A percentile compares a stretch with the other conserved stretches of the same genome.
These are phyloP conservation scores for Drosophila orosa DNA, from an alignment of 1,140 invertebrate species.

Conservation along the genomic window DNA sequence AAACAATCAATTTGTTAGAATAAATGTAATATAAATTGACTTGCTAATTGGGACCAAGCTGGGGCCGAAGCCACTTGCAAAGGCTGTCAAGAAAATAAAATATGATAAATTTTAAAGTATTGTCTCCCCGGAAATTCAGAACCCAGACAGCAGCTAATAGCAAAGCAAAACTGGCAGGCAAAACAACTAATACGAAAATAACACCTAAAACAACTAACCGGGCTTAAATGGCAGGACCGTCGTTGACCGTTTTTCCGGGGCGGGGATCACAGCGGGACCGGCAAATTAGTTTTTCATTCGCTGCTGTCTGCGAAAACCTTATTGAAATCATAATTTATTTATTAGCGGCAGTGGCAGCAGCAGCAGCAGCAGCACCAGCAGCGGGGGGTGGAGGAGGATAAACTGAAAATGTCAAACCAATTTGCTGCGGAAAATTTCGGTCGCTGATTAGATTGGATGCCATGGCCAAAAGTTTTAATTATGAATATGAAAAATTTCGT, in stretches of 20 bases:
- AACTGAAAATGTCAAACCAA: constrained; percentile 68
- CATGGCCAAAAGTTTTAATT: constrained; percentile 72
- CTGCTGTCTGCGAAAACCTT: constrained; percentile 49
- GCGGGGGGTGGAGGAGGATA: constrained; percentile 22
- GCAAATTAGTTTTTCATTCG: constrained; percentile 58
- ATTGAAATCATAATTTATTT: constrained; percentile 80
- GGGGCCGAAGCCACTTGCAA: background rate
- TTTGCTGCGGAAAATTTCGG: constrained; percentile 61
- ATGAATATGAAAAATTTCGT: constrained; percentile 63
- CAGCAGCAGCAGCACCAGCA: background rate
- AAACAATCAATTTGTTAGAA: no score
- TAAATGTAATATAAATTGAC: background rate
- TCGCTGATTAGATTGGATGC: constrained; percentile 68
- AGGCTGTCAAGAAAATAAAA: constrained; percentile 5
- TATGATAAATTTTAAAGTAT: constrained; percentile 5
- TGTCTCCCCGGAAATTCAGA: constrained; percentile 12
- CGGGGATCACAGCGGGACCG: background rate
- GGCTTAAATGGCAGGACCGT: constrained; percentile 3
- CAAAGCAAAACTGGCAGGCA: background rate
- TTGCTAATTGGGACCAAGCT: background rate
- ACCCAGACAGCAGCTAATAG: constrained; percentile 4
- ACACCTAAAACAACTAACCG: constrained; percentile 30
- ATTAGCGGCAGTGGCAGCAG: constrained; percentile 46
- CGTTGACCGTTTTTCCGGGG: constrained; percentile 10
- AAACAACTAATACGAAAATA: constrained; percentile 23